Base-by-base conservation (phyloP, 2,797 vertebrate genomes). In the Smutsia temminckii region DNA sequence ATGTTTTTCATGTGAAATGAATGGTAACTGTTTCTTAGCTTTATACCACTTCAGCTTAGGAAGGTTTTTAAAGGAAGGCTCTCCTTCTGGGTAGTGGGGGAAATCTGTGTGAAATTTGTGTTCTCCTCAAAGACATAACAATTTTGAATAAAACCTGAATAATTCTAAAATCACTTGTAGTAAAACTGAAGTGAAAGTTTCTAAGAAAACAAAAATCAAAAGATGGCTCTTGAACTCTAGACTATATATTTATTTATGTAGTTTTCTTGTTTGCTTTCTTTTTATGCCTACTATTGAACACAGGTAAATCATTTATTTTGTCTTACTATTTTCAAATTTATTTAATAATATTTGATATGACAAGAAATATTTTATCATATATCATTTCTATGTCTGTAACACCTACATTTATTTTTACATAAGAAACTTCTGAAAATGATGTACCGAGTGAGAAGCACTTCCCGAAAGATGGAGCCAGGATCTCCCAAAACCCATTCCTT, bases 121-220 rank as follows among this genome's bases (percentile, higher is more conserved):
- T 29, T 91, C 84, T 5, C 69, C 34, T 96, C 92, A 83, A 95
- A 92, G 69, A 46, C 61, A 71, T 25, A 29, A 81, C 91, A 83
- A 75, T 95, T 57, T 89, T 53, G 89, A 92, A 83, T 85, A 95
- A 53, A 63, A 84, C 63, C 61, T 42, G 63, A 94, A 92, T 72
- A 93, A 49, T 86, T 46, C 18, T 80, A 46, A n/a, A 84, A 81
- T 96, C 55, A 5, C n/a, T 87, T 66, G 7, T 89, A 89, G 69
- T 94, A 80, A 97, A 97, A 96, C 88, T 49, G 95, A 96, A 95
- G n/a, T 57, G 78, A 75, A 78, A 83, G 57, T 0, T 94, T 90
- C 86, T 95, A 75, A 79, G 85, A n/a, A 97, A 92, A 55, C 78
- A 74, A n/a, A 72, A 85, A 85, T n/a, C 55, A 90, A 89, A 81